Evolutionary conservation across 2,888 invertebrate species (phyloP).

Genomic region (Thecocarcelia acutangulata): DNA sequence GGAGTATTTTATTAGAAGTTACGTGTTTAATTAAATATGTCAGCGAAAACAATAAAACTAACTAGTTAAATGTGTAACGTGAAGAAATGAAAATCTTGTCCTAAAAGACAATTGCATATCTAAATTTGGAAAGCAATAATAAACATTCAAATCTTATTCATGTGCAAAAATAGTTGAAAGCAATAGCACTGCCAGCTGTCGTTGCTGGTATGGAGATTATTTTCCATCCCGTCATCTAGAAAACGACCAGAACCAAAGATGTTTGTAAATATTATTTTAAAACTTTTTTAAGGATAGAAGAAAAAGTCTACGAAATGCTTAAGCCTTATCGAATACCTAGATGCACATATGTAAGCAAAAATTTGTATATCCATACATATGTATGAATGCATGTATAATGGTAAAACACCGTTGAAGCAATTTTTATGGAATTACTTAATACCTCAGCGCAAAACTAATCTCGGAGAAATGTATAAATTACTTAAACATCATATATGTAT

Average conservation of each 20-base stretch:
- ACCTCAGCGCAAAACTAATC: no score
- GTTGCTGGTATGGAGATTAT: slow-evolving; percentile 10
- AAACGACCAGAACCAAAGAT: slow-evolving; percentile 51
- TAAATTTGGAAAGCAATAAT: slow-evolving; percentile 9
- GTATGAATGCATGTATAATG: background rate
- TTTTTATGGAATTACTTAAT: no score
- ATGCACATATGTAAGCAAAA: no score
- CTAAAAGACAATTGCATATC: slow-evolving; percentile 10
- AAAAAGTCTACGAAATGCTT: background rate
- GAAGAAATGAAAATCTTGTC: slow-evolving; percentile 25
- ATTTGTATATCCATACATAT: slow-evolving; percentile 5
- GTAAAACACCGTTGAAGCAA: no score
- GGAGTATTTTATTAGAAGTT: slow-evolving; percentile 27
- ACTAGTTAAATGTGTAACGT: slow-evolving; percentile 23
- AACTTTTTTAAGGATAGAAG: slow-evolving; percentile 41
- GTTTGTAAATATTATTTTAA: slow-evolving; percentile 25
- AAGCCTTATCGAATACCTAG: no score
- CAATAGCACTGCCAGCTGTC: slow-evolving; percentile 66
- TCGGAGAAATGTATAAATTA: no score
- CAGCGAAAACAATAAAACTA: slow-evolving; percentile 8
- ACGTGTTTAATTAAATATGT: background rate
- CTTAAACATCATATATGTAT: no score
- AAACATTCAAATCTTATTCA: slow-evolving; percentile 4
- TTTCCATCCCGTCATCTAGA: slow-evolving; percentile 36
- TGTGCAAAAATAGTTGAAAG: slow-evolving; percentile 9